Conservation (phyloP, 2,797 vertebrate species). For the Hydrolagus colliei region DNA sequence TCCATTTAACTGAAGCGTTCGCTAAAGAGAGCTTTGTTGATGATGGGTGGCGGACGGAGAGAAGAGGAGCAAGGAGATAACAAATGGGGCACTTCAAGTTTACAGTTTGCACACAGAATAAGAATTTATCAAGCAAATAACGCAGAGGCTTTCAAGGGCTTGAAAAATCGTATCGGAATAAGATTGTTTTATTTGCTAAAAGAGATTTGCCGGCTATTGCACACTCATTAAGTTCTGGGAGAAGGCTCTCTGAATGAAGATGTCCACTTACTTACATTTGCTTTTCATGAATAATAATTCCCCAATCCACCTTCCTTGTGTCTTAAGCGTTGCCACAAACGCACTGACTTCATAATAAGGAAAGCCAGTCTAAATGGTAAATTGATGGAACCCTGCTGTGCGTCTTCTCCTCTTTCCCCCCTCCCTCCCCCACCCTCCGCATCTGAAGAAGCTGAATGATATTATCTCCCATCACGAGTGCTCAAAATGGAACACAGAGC, state of each 20-base stretch:
- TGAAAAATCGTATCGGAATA: neutral
- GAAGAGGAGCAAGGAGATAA: neutral
- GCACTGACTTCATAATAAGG: neutral
- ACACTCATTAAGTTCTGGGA: neutral
- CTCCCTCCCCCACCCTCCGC: too few species aligned
- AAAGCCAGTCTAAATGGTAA: neutral
- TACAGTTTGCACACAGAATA: neutral
- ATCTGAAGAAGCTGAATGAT: slow-evolving; percentile 6
- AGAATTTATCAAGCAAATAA: neutral
- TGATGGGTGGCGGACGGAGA: too few species aligned
- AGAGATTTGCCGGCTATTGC: neutral
- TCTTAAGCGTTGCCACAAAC: neutral
- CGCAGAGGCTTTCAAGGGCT: neutral
- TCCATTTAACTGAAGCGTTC: neutral
- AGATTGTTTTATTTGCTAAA: neutral
- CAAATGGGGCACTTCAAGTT: neutral
- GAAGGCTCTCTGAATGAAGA: neutral
- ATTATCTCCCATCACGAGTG: neutral
- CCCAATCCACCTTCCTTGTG: neutral
- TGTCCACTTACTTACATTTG: neutral
- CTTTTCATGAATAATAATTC: slow-evolving; percentile 16
- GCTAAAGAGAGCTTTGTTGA: neutral
- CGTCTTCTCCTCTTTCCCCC: neutral
- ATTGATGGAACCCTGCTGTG: neutral
- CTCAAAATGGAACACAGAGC: neutral